Evolutionary conservation across 2,888 invertebrate genomes (phyloP), one percentile per base, ranked within the genome.

Genomic region (Apocheima hispidaria): DNA sequence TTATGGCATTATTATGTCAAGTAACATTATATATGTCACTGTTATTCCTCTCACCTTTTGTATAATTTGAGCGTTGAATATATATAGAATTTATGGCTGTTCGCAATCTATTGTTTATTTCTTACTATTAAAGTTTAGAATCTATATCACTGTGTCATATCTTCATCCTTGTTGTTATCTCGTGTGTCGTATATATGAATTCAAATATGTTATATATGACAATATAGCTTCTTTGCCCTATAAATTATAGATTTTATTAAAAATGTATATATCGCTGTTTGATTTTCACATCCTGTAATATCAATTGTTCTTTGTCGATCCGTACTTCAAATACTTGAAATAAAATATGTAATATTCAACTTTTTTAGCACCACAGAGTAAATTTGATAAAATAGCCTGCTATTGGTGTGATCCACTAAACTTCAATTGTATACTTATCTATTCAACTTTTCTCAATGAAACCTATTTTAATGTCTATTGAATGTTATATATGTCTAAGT

Each of bases 401-500:
- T 84, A 80, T 84, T 81, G 86, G 80, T 73, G 73, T 80, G 78
- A 78, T 76, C 75, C 26, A 75, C 62, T 56, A 66, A 59, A 66
- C 68, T 78, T 81, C 72, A 75, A 79, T 73, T 83, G 82, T 83
- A 81, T 82, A 84, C 81, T 75, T 81, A 76, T 79, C 81, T 79
- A 79, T 77, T 78, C 77, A 78, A 77, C 74, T 79, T 81, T 82
- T 87, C 86, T 88, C 80, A 79, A 83, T 86, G 84, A 82, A 84
- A 85, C 79, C 74, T 86, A 87, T 84, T 86, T 86, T 84, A 84
- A 86, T 89, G 89, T 91, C 88, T 90, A 90, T 85, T 90, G 84
- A 90, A 92, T 91, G 92, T 92, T 92, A 91, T 89, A 90, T 91
- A 90, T 92, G 90, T 91, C 87, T 89, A 92, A 88, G 88, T 87